phyloP scores from a whole-genome alignment of 2,888 invertebrate genomes.

The Ophion ventricosus region DNA sequence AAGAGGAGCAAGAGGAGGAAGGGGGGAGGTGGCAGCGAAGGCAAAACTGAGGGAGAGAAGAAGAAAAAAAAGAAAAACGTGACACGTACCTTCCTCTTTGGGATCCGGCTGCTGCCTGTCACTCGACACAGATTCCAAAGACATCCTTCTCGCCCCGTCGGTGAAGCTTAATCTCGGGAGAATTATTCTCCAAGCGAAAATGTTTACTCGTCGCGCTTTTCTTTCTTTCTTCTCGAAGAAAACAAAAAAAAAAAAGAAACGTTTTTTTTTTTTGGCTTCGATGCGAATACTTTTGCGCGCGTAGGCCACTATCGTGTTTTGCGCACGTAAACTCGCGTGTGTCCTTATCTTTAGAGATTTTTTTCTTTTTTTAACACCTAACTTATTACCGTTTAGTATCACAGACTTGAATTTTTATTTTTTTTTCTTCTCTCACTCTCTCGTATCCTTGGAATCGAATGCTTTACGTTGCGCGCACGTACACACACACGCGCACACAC shows the following conservation, averaged over 20 bases:
- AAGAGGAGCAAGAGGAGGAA: no score
- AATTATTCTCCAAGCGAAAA: slow-evolving; percentile 58
- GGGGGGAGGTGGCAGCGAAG: neutral
- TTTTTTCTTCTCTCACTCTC: slow-evolving; percentile 67
- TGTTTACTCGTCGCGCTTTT: slow-evolving; percentile 50
- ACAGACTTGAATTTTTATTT: slow-evolving; percentile 76
- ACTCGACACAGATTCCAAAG: slow-evolving; percentile 79
- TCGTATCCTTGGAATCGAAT: slow-evolving; percentile 55
- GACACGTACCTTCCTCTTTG: slow-evolving; percentile 73
- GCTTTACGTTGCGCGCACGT: slow-evolving; percentile 37
- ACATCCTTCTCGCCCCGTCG: slow-evolving; percentile 75
- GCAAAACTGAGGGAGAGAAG: slow-evolving; percentile 12
- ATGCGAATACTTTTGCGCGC: slow-evolving; percentile 55
- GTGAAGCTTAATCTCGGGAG: slow-evolving; percentile 66
- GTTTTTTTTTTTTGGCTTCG: slow-evolving; percentile 27
- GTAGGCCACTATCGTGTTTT: slow-evolving; percentile 68
- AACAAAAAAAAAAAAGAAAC: neutral
- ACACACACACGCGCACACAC: slow-evolving; percentile 29
- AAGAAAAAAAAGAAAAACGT: slow-evolving; percentile 14
- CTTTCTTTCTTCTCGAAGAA: slow-evolving; percentile 3
- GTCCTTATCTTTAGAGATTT: slow-evolving; percentile 74
- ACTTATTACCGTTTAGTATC: slow-evolving; percentile 80
- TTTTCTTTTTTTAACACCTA: slow-evolving; percentile 69
- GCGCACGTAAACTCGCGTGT: slow-evolving; percentile 58
- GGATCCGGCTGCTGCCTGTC: slow-evolving; percentile 77